Conservation (phyloP, 1,140 invertebrate genomes). For the Oryzaephilus surinamensis region DNA sequence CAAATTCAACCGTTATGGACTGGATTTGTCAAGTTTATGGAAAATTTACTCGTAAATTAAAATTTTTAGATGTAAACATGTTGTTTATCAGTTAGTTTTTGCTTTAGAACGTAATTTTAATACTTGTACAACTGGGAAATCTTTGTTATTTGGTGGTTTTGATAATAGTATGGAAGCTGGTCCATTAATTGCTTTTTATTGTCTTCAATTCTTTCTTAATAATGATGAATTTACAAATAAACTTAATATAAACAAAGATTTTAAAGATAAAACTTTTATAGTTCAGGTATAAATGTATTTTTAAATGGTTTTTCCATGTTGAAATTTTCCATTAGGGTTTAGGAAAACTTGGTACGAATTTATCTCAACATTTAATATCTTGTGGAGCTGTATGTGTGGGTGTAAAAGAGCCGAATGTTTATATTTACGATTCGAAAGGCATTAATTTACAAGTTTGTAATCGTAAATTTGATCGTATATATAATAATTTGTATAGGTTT, state of each 20-base stretch:
- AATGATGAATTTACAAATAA: constrained; percentile 67
- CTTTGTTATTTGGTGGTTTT: constrained; percentile 61
- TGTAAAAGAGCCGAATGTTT: constrained; percentile 61
- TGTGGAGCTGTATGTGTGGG: constrained; percentile 75
- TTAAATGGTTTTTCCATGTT: neutral
- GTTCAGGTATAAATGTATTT: constrained; percentile 18
- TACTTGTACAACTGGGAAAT: constrained; percentile 82
- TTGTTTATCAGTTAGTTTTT: too few species aligned
- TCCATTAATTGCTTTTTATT: constrained; percentile 74
- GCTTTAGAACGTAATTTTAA: too few species aligned
- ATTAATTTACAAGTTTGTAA: constrained; percentile 56
- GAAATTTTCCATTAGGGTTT: constrained; percentile 70
- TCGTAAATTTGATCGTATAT: neutral
- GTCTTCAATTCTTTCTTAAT: constrained; percentile 67
- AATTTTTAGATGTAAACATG: too few species aligned
- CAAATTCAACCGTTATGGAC: constrained; percentile 68
- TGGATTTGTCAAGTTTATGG: too few species aligned
- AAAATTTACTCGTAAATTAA: too few species aligned
- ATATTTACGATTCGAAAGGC: constrained; percentile 63
- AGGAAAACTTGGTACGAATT: constrained; percentile 79
- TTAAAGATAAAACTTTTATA: constrained; percentile 43
- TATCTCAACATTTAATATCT: constrained; percentile 61
- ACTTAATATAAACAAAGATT: constrained; percentile 57
- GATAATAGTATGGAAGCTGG: constrained; percentile 73
- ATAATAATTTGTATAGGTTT: too few species aligned